These are phyloP conservation scores for Saccopteryx bilineata DNA, from an alignment of 2,113 vertebrate genomes.

Conservation along the genomic window DNA sequence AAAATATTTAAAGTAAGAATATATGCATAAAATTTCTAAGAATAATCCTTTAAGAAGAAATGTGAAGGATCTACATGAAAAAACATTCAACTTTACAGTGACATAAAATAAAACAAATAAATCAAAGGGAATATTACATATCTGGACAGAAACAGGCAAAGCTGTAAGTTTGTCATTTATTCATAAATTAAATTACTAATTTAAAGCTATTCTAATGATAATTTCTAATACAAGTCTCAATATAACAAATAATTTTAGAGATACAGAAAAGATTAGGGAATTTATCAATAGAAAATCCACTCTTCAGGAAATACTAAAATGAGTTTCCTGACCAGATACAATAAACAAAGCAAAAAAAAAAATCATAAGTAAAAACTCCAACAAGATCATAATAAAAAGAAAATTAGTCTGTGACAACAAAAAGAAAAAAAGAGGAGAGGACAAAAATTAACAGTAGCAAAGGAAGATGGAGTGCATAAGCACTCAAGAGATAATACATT, in stretches of 20 bases:
- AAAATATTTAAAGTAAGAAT: not conserved
- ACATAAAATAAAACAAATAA: not conserved
- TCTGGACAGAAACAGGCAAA: not conserved
- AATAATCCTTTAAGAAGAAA: not conserved
- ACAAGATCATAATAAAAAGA: too few relatives aligned
- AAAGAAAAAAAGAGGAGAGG: too few relatives aligned
- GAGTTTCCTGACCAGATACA: too few relatives aligned
- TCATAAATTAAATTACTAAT: slow-evolving; percentile 18
- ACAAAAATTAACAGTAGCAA: too few relatives aligned
- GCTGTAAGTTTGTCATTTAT: not conserved
- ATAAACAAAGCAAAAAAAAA: too few relatives aligned
- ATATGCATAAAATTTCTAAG: not conserved
- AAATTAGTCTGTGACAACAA: too few relatives aligned
- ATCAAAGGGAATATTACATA: not conserved
- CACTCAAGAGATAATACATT: too few relatives aligned
- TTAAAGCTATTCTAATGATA: not conserved
- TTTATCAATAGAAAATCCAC: too few relatives aligned
- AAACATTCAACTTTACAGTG: not conserved
- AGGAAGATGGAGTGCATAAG: too few relatives aligned
- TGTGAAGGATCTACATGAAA: not conserved
- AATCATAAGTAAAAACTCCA: too few relatives aligned
- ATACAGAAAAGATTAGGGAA: not conserved
- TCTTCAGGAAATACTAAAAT: too few relatives aligned
- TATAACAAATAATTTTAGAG: not conserved
- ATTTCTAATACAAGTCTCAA: not conserved